Evolutionary conservation across 1,140 invertebrate species (phyloP).

Genomic region (Sinella curviseta): DNA sequence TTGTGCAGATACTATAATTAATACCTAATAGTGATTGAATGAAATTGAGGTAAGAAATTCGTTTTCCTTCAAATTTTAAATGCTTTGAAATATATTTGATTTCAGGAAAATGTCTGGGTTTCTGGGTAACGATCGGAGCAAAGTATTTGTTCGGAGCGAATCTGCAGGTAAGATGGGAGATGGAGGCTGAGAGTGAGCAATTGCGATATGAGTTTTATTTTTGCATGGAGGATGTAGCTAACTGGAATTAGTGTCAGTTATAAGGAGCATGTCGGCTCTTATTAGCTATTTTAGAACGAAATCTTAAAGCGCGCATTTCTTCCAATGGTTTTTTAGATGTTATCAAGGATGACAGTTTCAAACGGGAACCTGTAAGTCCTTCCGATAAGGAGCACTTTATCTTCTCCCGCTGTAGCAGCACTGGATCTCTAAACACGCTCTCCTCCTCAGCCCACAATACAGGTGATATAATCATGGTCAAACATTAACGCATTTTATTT

Average conservation of each 20-base stretch:
- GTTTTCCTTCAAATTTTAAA: not conserved
- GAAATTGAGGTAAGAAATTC: not conserved
- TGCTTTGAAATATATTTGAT: not conserved
- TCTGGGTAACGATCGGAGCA: constrained; percentile 4
- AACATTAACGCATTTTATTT: not conserved
- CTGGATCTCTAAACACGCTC: constrained; percentile 77
- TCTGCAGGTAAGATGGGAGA: constrained; percentile 30
- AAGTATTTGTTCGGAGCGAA: constrained; percentile 26
- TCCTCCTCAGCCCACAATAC: constrained; percentile 84
- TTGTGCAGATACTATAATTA: no score
- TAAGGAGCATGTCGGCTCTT: not conserved
- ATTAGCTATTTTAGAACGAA: no score
- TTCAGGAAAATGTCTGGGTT: constrained; percentile 29
- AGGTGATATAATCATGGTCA: constrained; percentile 59
- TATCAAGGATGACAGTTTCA: constrained; percentile 57
- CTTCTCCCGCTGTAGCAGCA: constrained; percentile 79
- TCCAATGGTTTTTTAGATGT: not conserved
- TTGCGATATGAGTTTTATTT: not conserved
- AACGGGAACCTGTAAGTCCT: constrained; percentile 67
- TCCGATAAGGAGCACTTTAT: constrained; percentile 63
- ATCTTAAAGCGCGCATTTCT: not conserved
- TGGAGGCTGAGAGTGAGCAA: not conserved
- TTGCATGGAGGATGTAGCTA: no score
- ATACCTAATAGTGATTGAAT: no score
- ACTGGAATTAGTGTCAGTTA: not conserved